Percentiles rank a stretch among this genome's conserved stretches.
Evolutionary conservation across 35 echinoderm and acorn worm genomes (phyloP).

Genomic region (Lytechinus variegatus): DNA sequence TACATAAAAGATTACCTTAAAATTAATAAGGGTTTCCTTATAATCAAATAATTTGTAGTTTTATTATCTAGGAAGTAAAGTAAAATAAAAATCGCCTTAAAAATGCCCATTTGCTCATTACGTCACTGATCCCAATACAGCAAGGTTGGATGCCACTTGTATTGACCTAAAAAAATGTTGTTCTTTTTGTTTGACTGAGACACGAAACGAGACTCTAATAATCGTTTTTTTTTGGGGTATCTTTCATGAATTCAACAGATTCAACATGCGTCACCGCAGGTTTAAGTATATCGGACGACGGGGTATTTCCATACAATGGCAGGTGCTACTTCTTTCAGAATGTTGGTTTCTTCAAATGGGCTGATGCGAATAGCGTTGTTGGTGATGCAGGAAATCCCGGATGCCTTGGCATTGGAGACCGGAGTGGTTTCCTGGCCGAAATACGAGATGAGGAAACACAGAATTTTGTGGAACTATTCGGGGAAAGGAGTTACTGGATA

Average conservation of each 20-base stretch:
- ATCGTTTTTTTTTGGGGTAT: too few relatives aligned
- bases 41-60: too few relatives aligned
- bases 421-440: background rate
- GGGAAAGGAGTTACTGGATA: constrained; percentile 8
- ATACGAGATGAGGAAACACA: background rate
- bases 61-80: too few relatives aligned
- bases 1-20: too few relatives aligned
- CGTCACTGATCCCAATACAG: too few relatives aligned
- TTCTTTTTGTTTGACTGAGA: too few relatives aligned
- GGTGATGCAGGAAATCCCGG: background rate
- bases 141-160: too few relatives aligned
- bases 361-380: background rate
- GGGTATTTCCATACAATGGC: background rate
- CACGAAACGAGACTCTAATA: too few relatives aligned
- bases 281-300: background rate
- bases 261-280: background rate
- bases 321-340: background rate
- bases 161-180: too few relatives aligned
- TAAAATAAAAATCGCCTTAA: too few relatives aligned
- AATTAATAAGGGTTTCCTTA: too few relatives aligned
- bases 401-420: background rate
- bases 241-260: background rate
- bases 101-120: too few relatives aligned
- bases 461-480: background rate
- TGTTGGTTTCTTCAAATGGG: background rate